Base-by-base conservation (phyloP, 2,888 invertebrate species). In the Isoperla grammatica region DNA sequence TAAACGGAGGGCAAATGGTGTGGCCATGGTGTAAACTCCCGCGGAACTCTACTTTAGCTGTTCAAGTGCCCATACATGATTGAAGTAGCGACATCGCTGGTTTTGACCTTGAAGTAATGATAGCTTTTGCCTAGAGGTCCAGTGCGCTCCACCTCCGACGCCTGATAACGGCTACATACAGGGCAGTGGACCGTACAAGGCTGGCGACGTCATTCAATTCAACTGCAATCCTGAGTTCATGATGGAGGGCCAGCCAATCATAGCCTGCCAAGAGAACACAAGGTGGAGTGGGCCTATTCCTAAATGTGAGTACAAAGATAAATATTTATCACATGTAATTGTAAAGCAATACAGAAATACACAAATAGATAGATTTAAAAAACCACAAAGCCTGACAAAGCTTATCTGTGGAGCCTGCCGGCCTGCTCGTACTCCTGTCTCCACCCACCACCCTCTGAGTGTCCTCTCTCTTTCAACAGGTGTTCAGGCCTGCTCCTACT, bases 181-280 rank as follows among this genome's bases (percentile, higher is more conserved):
- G 69, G 89, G 89, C 12, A 82, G 81, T 19, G 85, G 86, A 0
- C 88, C 87, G 8, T 90, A 87, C 76, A 82, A 88, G 65, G 89
- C 90, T 11, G 91, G 92, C 0, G 90, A 92, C 73, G 85, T 90
- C 56, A 85, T 92, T 22, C 89, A 91, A 73, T 90, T 91, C 78
- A 89, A 88, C 72, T 94, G 93, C 74, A 87, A 90, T 74, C 85
- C 88, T 8, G 90, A 90, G 67, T 91, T 85, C 74, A 90, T 93
- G 81, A 85, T 93, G 81, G 90, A 91, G 73, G 93, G 94, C 1
- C 83, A 89, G 67, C 90, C 91, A n/a, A 90, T 92, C 66, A 84
- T 91, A 55, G 89, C 91, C 19, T 94, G 94, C 73, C 90, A 91
- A 76, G 90, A 90, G 70, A 89, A 86, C 71, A 90, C 90, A 8